Conservation (phyloP, 2,797 vertebrate species). For the Diplodus sargus region DNA sequence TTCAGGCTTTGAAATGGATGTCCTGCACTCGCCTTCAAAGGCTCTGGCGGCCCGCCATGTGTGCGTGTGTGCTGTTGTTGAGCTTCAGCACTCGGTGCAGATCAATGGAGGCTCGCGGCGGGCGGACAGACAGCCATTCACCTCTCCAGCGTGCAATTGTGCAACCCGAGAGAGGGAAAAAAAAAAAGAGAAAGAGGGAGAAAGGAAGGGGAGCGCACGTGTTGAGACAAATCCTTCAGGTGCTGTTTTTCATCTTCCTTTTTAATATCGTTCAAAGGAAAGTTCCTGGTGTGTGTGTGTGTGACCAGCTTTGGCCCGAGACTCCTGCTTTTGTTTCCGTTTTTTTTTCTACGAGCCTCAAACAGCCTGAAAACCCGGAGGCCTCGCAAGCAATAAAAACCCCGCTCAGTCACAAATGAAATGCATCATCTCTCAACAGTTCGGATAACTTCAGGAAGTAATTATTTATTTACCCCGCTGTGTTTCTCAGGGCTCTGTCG, state of each 20-base stretch:
- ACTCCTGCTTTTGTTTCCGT: slow-evolving; percentile 11
- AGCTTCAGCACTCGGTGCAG: slow-evolving; percentile 44
- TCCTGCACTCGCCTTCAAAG: slow-evolving; percentile 47
- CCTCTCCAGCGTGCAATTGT: slow-evolving; percentile 52
- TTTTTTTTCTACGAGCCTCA: neutral
- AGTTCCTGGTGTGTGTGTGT: neutral
- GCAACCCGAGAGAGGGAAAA: slow-evolving; percentile 26
- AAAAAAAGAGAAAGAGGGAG: slow-evolving; percentile 4
- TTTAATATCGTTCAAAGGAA: slow-evolving; percentile 60
- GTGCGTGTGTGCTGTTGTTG: slow-evolving; percentile 20
- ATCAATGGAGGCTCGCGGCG: slow-evolving; percentile 64
- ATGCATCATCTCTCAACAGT: slow-evolving; percentile 16
- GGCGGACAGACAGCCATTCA: slow-evolving; percentile 50
- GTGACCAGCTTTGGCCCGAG: neutral
- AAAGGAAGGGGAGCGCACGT: slow-evolving; percentile 34
- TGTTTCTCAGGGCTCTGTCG: neutral
- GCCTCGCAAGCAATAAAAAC: slow-evolving; percentile 27
- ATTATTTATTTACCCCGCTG: slow-evolving; percentile 12
- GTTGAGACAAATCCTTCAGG: slow-evolving; percentile 74
- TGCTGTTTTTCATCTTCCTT: slow-evolving; percentile 59
- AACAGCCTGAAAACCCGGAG: slow-evolving; percentile 4
- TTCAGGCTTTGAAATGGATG: slow-evolving; percentile 48
- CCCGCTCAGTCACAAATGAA: slow-evolving; percentile 11
- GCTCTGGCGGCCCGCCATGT: slow-evolving; percentile 2
- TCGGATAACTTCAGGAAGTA: slow-evolving; percentile 17